Evolutionary conservation across 2,888 invertebrate genomes (phyloP), one percentile per base, ranked within the genome.

Genomic region (Caenorhabditis japonica): DNA sequence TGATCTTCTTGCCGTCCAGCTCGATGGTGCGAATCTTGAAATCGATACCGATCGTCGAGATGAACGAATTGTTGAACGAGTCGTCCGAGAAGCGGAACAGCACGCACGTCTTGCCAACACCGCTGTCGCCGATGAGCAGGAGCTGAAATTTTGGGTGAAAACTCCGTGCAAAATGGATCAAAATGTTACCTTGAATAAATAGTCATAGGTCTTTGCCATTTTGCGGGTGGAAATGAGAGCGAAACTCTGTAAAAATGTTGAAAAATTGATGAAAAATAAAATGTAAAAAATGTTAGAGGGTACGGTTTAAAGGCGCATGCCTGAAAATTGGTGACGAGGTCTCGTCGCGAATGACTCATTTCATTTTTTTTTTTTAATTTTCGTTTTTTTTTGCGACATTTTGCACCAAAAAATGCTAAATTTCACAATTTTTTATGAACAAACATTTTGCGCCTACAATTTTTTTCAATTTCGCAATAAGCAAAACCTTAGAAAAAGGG

Each of bases 21-120:
- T 90, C 90, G 69, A 90, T 90, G 4, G 90, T 91, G 77, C 90
- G 84, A 49, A 90, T 90, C 84, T 90, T 90, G 85, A 90, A 90
- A 84, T 90, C 90, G 77, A 90, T 90, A 56, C 90, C 86, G 38
- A 86, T 86, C 1, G 86, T 86, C n/a, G 86, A 86, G 69, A 86
- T 91, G 85, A 91, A 91, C 38, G 91, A 90, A 55, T 90, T 90
- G 83, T 91, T 91, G 88, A 91, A 91, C 51, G 91, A 90, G 84
- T 91, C 91, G 83, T 91, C 91, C 59, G 90, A 90, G 88, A 91
- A 91, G 82, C 91, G 88, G 85, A 91, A 91, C 43, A 91, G 84
- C 66, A 91, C 89, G 84, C 91, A 91, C 33, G 91, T 91, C 69
- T 86, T 86, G 13, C 86, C 83, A 5, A 82, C 83, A 21, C 81